phyloP scores from a whole-genome alignment of 1,140 invertebrate genomes.

The Temnothorax nylanderi region DNA sequence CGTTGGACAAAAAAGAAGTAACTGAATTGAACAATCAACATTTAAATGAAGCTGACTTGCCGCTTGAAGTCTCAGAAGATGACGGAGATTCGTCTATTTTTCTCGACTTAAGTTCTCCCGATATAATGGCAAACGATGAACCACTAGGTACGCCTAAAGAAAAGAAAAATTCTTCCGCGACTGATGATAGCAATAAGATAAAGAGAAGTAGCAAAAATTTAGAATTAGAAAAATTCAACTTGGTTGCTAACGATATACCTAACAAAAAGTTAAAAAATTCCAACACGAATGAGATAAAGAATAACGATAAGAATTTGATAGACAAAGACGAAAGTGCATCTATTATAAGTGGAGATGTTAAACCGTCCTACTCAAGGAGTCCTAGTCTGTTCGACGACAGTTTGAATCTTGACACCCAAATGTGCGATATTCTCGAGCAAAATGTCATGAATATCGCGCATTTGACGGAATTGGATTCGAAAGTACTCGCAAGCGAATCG shows the following conservation, averaged over 20 bases:
- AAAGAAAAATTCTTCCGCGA: not conserved
- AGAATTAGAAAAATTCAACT: not conserved
- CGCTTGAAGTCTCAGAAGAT: conserved; percentile 3
- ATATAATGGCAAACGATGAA: conserved; percentile 35
- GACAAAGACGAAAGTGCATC: not conserved
- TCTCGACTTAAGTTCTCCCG: conserved; percentile 39
- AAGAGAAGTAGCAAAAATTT: conserved; percentile 9
- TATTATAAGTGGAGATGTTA: conserved; percentile 18
- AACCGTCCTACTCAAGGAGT: conserved; percentile 69
- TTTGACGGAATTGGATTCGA: conserved; percentile 69
- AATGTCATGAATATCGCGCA: conserved; percentile 78
- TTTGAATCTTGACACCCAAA: conserved; percentile 80
- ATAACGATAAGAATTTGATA: not conserved
- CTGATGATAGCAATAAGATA: not conserved
- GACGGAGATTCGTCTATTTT: not conserved
- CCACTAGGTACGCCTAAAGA: not conserved
- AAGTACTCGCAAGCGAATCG: conserved; percentile 23
- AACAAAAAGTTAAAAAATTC: conserved; percentile 36
- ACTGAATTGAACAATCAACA: conserved; percentile 6
- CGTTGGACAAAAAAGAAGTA: not conserved
- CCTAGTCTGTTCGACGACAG: conserved; percentile 81
- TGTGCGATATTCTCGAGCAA: conserved; percentile 81
- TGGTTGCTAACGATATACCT: not conserved
- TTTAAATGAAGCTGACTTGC: conserved; percentile 23
- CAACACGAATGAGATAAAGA: not conserved